Conservation (phyloP, 2,797 vertebrate genomes). For the Bradypodion ventrale region DNA sequence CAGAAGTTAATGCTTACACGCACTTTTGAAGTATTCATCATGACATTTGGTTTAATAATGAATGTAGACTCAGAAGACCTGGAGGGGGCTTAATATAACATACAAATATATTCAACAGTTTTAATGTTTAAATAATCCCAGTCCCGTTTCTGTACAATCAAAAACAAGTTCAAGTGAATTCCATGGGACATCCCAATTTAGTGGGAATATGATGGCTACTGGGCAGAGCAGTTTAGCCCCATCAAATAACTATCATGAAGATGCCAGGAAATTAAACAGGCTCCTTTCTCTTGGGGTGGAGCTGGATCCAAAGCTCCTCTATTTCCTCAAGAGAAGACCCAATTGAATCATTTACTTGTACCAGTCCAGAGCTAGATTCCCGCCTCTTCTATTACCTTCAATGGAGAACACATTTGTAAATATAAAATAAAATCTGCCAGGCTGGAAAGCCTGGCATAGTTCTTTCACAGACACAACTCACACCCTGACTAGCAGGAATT, state of each 20-base stretch:
- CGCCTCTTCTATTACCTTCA: background rate
- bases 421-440: background rate
- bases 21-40: constrained; percentile 56
- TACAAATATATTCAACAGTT: constrained; percentile 38
- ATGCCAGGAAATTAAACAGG: background rate
- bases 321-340: background rate
- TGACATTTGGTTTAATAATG: constrained; percentile 50
- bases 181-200: background rate
- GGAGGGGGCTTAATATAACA: constrained; percentile 38
- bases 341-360: background rate
- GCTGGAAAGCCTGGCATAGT: background rate
- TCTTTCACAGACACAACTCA: background rate
- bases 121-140: constrained; percentile 20
- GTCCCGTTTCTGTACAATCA: background rate
- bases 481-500: background rate
- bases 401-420: background rate
- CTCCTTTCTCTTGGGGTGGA: too few relatives aligned
- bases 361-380: background rate
- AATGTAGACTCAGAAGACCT: constrained; percentile 46
- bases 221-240: background rate
- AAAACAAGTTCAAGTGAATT: background rate
- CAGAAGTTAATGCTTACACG: constrained; percentile 55
- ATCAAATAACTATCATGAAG: background rate
- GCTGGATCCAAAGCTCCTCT: background rate
- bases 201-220: too few relatives aligned